These are phyloP conservation scores for Tragulus kanchil DNA, from an alignment of 2,113 vertebrate species.

Conservation along the genomic window DNA sequence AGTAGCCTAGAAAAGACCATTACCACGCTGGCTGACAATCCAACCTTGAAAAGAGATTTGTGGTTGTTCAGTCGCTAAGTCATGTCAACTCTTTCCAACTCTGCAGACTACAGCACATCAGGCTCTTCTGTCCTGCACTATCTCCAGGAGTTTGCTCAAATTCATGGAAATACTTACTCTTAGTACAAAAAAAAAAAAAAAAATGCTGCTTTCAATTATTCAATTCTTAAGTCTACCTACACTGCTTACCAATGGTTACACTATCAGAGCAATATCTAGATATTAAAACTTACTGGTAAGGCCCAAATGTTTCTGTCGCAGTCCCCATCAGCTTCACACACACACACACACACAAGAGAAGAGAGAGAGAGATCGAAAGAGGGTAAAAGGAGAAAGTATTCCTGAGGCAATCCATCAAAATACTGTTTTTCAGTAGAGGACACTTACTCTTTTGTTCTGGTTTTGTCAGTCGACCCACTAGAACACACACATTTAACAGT, in stretches of 20 bases:
- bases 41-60: neutral
- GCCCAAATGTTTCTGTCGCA: neutral
- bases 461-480: neutral
- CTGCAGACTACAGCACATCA: neutral
- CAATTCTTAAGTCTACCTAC: neutral
- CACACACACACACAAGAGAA: neutral
- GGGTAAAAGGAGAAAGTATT: neutral
- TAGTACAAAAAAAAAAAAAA: neutral
- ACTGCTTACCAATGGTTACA: neutral
- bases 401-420: neutral
- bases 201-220: neutral
- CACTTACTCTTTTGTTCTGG: neutral
- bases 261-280: neutral
- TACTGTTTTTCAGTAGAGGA: constrained; percentile 30
- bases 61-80: neutral
- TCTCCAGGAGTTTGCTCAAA: neutral
- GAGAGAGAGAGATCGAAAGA: neutral
- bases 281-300: neutral
- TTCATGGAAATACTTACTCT: neutral
- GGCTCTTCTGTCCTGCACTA: neutral
- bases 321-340: neutral
- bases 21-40: neutral
- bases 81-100: neutral
- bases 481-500: neutral
- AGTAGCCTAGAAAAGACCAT: neutral